Evolutionary conservation across 2,113 vertebrate genomes (phyloP), one percentile per base, ranked within the genome.

Genomic region (Psammodynastes pulverulentus): DNA sequence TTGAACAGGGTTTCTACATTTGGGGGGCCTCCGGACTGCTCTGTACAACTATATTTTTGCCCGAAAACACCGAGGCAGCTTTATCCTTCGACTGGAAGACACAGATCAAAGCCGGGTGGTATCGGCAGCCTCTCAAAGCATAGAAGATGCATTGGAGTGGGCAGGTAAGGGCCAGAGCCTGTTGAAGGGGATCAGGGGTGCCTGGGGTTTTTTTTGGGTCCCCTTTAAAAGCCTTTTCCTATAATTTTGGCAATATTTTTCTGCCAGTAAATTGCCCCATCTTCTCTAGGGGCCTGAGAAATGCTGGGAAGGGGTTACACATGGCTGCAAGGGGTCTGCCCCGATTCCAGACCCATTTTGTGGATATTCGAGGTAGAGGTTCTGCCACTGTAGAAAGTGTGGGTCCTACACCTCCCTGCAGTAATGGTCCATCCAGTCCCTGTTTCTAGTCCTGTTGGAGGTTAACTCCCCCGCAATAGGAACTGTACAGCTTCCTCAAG

Each of bases 21-120:
- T 99, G 9, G 99, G 99, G 0, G 99, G 99, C 29, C 98, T 99
- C 34, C 98, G 99, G 24, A 99, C 99, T 0, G 99, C 99, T 1
- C 95, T 99, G 1, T 99, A 99, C 97, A 99, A 99, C 94, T 99
- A 98, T 1, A 95, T 99, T 54, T 99, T 99, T 96, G 98, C 99
- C 89, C 98, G 97, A 94, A 99, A 98, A n/a, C 96, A 98, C 43
- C 95, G 84, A 5, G 99, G 99, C 0, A 95, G 95, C 0, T 99
- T 99, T 87, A 92, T 99, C 92, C 95, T 99, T 95, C 97, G 99
- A 0, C 94, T 99, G 94, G 99, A 99, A 95, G 99, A 99, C 94
- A 99, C 99, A 0, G 99, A 99, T 92, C 98, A 97, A 94, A 98
- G 94, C 72, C 97, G 99, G 2, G 95, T 99, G 90, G 98, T 99